Evolutionary conservation across 1,140 invertebrate genomes (phyloP), one percentile per base, ranked within the genome.

Genomic region (Camponotus pennsylvanicus): DNA sequence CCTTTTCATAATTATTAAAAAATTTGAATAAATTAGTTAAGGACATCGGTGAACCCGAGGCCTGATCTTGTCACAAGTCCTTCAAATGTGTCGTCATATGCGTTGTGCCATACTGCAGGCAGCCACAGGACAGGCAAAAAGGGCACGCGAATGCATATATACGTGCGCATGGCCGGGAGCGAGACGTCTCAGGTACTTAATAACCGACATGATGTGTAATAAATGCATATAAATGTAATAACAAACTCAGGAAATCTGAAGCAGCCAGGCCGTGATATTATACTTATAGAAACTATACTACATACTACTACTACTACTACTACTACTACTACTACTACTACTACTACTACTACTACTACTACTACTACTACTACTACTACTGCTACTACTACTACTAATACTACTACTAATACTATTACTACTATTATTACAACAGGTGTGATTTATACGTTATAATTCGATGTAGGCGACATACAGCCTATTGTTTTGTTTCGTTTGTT

Each of bases 191-290:
- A 92, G 92, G 89, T 92, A 92, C 87, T 90, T 91, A 86, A 88
- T 84, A 86, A 89, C 66, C 57, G 69, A 78, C 92, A 92, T 91
- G 90, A 91, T 90, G 82, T 90, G 82, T 89, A 88, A 88, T 90
- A 85, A 27, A 93, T 89, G 86, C 92, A 92, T 91, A 89, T 92
- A 93, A 93, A 93, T 93, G 90, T 93, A 94, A 91, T 91, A 94
- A 95, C 92, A 93, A 94, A 95, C 94, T 95, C 95, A 95, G 94
- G 94, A 94, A 95, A 95, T 93, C 93, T 94, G 90, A 95, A 95
- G 94, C 94, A 95, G 93, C 91, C 95, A 95, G 94, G 95, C 95
- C 94, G 95, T 95, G 94, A 95, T 95, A 93, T 89, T 92, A 91
- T 94, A 94, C 91, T 93, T 93, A 93, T 94, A 94, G 92, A 92